Evolutionary conservation across 2,888 invertebrate genomes (phyloP), one percentile per base, ranked within the genome.

Genomic region (Leptura quadrifasciata): DNA sequence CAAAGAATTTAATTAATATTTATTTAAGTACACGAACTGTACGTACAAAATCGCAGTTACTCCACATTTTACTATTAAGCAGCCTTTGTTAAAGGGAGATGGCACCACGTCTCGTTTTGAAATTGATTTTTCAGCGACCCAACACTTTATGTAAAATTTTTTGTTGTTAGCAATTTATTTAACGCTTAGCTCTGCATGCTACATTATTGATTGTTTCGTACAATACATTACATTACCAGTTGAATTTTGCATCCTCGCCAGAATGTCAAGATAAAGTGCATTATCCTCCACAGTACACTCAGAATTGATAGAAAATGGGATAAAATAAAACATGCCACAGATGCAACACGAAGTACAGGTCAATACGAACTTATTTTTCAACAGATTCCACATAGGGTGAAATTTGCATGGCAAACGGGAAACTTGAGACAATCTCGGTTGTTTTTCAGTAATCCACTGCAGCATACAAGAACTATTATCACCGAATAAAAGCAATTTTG

Each of bases 21-120:
- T n/a, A n/a, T 47, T 47, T 47, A 31, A 31, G 27, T 6, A 47
- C 17, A 47, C 47, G 47, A 47, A 47, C 47, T 47, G 47, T 47
- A 5, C 47, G n/a, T n/a, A 47, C n/a, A 47, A 47, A 47, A 12
- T 47, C 47, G 47, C n/a, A 6, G 39, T 39, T 31, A 39, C 12
- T 47, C 17, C 47, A n/a, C n/a, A n/a, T n/a, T n/a, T n/a, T n/a
- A 47, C 47, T 47, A 47, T 47, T 47, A 47, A 47, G 47, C n/a
- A n/a, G 47, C 17, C 47, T 47, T n/a, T n/a, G n/a, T 47, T 47
- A 47, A 47, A 47, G 47, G 47, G n/a, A 47, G 47, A n/a, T 47
- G 47, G 47, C 15, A 17, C 47, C 5, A 47, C 3, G n/a, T 47
- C 47, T 47, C 47, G 47, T 47, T 47, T n/a, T n/a, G 47, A 47